Evolutionary conservation across 2,113 vertebrate species (phyloP), one percentile per base, ranked within the genome.

Genomic region (Electrona antarctica): DNA sequence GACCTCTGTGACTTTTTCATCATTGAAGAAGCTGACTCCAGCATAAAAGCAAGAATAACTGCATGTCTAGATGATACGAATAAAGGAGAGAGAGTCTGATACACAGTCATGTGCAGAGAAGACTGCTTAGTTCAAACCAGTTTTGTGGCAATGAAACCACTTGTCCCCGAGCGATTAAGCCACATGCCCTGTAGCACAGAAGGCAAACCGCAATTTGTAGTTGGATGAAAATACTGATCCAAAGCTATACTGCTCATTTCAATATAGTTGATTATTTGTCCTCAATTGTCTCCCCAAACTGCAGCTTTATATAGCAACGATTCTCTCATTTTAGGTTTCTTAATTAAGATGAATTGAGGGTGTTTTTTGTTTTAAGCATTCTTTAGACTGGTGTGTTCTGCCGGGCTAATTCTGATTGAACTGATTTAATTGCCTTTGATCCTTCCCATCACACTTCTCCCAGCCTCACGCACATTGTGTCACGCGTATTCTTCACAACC

Each of bases 191-290:
- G 15, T 51, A 10, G 62, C 11, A 12, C 48, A 29, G 63, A 46
- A 29, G 63, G 48, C 28, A 50, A 50, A 50, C 21, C 21, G 21
- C 48, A 64, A 52, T 64, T 51, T 63, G 47, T 45, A 29, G 62
- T 28, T 6, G 50, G 15, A 8, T n/a, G 2, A 47, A 64, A 49
- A 41, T 6, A 41, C 33, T 41, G 33, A 41, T 41, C 21, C 62
- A 64, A 50, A 21, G 62, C 62, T 64, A 41, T 41, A 41, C 33
- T 41, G 33, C 33, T 4, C 3, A 41, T 41, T 41, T 41, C 33
- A 3, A 41, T 3, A 41, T 3, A 41, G 33, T 41, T 3, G 33
- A 41, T 41, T 41, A 41, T 41, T 41, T 41, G 3, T 41, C 33
- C 3, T 41, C 3, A 41, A 6, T 41, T 41, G 33, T 41, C 33